Evolutionary conservation across 1,140 invertebrate genomes (phyloP).

Genomic region (Dendrolimus kikuchii): DNA sequence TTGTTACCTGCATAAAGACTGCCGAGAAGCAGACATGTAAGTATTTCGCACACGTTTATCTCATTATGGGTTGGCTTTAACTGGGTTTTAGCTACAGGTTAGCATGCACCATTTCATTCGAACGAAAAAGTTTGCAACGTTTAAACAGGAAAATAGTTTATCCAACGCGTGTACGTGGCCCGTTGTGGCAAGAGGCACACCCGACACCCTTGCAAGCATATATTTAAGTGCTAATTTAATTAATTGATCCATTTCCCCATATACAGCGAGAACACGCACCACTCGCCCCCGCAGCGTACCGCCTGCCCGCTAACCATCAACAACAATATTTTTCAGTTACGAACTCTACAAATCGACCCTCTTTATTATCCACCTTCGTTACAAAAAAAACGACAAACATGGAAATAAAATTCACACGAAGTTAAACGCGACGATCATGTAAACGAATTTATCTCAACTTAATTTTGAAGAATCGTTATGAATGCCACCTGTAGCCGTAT

Average conservation of each 20-base stretch:
- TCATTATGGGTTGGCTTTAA: no score
- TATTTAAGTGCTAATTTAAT: slow-evolving; percentile 66
- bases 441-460: slow-evolving; percentile 40
- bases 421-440: slow-evolving; percentile 17
- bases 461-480: slow-evolving; percentile 43
- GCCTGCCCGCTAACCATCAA: slow-evolving; percentile 25
- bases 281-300: slow-evolving; percentile 1
- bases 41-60: no score
- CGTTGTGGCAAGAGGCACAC: slow-evolving; percentile 24
- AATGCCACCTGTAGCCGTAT: slow-evolving; percentile 46
- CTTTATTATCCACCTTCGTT: slow-evolving; percentile 1
- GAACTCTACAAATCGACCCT: slow-evolving; percentile 48
- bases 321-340: slow-evolving; percentile 61
- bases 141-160: background rate
- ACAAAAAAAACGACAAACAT: background rate
- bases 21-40: no score
- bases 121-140: background rate
- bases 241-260: slow-evolving; percentile 50
- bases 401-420: background rate
- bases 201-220: slow-evolving; percentile 35
- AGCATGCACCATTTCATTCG: background rate
- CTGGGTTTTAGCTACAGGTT: no score
- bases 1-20: no score
- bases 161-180: slow-evolving; percentile 17
- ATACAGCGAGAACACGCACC: slow-evolving; percentile 2